phyloP scores from a whole-genome alignment of 2,888 invertebrate species.

The Drosophila cyrtoloma region DNA sequence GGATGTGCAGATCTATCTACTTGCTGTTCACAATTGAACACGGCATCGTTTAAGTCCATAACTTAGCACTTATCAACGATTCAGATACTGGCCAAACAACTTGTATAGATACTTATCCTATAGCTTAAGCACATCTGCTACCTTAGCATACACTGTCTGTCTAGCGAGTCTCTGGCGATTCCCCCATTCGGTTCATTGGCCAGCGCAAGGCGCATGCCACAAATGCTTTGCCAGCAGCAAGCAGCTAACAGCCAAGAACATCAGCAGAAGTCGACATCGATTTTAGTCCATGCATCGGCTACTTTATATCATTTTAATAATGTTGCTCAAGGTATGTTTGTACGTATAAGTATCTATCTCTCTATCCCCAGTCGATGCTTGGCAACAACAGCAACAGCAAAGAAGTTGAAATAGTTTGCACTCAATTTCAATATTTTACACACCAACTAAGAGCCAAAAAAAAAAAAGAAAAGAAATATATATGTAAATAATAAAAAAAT shows the following conservation, averaged over 20 bases:
- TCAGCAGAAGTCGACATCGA: slow-evolving; percentile 36
- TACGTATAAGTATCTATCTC: slow-evolving; percentile 32
- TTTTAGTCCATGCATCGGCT: slow-evolving; percentile 62
- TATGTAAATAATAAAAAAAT: slow-evolving; percentile 19
- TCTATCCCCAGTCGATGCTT: slow-evolving; percentile 25
- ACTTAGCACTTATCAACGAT: slow-evolving; percentile 64
- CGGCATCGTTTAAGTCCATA: slow-evolving; percentile 57
- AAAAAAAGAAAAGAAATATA: slow-evolving; percentile 14
- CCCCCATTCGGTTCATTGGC: slow-evolving; percentile 65
- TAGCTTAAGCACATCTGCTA: slow-evolving; percentile 55
- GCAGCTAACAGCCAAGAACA: slow-evolving; percentile 25
- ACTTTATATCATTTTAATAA: slow-evolving; percentile 79
- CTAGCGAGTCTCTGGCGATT: slow-evolving; percentile 24
- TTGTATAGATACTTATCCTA: slow-evolving; percentile 63
- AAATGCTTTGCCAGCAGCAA: slow-evolving; percentile 44
- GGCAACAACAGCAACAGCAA: slow-evolving; percentile 22
- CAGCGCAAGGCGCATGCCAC: slow-evolving; percentile 62
- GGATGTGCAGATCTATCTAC: slow-evolving; percentile 21
- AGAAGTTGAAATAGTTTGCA: slow-evolving; percentile 76
- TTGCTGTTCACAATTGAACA: slow-evolving; percentile 54
- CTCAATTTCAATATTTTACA: slow-evolving; percentile 80
- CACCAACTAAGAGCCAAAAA: slow-evolving; percentile 32
- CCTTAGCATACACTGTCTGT: slow-evolving; percentile 26
- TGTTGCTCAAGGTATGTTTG: slow-evolving; percentile 61
- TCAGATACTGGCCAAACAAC: slow-evolving; percentile 65